These are phyloP conservation scores for Penaeus vannamei DNA, from an alignment of 1,140 invertebrate species.

Conservation along the genomic window DNA sequence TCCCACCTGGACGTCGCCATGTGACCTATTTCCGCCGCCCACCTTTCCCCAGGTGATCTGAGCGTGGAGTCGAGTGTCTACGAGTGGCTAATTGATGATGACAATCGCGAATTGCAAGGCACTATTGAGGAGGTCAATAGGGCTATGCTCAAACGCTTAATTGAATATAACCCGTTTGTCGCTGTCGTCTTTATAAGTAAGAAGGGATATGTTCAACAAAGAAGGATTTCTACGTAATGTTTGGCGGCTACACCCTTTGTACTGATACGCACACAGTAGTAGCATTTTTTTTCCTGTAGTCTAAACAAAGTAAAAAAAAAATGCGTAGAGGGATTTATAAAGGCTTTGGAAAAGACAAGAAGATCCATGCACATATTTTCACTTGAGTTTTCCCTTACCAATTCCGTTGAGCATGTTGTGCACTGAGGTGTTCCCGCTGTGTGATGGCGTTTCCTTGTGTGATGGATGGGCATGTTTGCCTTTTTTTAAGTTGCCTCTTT, in stretches of 20 bases:
- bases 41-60: conserved; percentile 64
- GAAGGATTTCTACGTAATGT: not conserved
- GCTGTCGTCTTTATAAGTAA: conserved; percentile 84
- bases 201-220: not conserved
- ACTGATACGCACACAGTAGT: too few species aligned
- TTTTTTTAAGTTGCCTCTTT: too few species aligned
- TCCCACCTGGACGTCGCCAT: not conserved
- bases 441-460: too few species aligned
- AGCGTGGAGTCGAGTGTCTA: conserved; percentile 67
- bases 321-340: too few species aligned
- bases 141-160: conserved; percentile 80
- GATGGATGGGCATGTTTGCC: too few species aligned
- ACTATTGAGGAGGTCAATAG: conserved; percentile 81
- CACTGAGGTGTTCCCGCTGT: too few species aligned
- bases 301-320: too few species aligned
- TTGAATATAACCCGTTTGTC: conserved; percentile 89
- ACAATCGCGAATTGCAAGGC: conserved; percentile 93
- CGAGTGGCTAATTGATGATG: conserved; percentile 69
- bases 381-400: too few species aligned
- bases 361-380: too few species aligned
- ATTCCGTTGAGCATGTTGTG: too few species aligned
- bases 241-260: conserved; percentile 5
- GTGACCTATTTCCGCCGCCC: conserved; percentile 14
- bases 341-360: too few species aligned
- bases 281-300: too few species aligned